phyloP scores from a whole-genome alignment of 2,113 vertebrate genomes.

The Phalacrocorax carbo region DNA sequence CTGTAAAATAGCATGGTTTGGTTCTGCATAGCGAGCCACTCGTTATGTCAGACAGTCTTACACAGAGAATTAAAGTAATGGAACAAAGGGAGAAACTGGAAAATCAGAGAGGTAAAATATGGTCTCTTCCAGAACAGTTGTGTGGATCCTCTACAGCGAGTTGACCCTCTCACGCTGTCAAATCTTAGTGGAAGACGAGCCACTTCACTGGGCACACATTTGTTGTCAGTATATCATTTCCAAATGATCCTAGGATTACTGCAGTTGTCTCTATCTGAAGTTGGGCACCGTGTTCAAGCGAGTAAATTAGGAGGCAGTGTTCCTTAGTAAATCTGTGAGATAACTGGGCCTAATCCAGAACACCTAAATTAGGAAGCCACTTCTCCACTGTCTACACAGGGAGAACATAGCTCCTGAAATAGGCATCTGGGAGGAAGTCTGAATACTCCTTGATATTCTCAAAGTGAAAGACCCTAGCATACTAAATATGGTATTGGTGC shows the following conservation, averaged over 20 bases:
- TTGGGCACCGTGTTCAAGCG: background rate
- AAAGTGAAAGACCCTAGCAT: background rate
- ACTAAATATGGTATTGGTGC: background rate
- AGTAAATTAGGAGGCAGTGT: background rate
- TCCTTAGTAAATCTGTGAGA: background rate
- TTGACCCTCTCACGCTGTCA: background rate
- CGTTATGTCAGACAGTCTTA: background rate
- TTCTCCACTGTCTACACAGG: background rate
- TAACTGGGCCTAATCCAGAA: background rate
- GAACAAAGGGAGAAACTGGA: background rate
- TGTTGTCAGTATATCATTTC: background rate
- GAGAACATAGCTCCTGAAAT: background rate
- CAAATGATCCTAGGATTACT: background rate
- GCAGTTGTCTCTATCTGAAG: background rate
- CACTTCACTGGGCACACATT: background rate
- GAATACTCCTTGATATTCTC: background rate
- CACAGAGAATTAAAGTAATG: background rate
- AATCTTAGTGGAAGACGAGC: background rate
- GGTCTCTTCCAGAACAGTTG: background rate
- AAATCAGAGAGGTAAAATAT: background rate
- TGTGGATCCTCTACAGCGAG: background rate
- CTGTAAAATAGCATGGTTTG: background rate
- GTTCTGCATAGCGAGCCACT: background rate
- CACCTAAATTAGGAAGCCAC: background rate
- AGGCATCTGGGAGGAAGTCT: background rate